phyloP scores from a whole-genome alignment of 64 coral and sea anemone species.

The Actinia equina region DNA sequence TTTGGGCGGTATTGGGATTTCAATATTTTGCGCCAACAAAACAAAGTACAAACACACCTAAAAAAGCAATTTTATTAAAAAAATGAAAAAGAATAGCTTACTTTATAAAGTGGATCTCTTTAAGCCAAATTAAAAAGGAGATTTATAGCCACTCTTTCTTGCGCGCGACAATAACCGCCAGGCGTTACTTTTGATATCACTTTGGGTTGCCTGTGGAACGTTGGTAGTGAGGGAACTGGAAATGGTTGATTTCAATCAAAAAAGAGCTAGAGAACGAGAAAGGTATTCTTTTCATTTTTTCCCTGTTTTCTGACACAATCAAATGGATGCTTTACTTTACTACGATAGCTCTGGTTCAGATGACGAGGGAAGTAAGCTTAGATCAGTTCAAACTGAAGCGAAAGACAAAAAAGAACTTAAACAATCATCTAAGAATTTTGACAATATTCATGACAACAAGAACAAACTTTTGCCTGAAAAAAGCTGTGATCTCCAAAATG shows the following conservation, averaged over 20 bases:
- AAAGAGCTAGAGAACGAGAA: background rate
- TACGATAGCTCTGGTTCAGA: constrained; percentile 29
- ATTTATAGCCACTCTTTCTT: too few relatives aligned
- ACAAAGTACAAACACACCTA: too few relatives aligned
- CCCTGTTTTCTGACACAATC: background rate
- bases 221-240: background rate
- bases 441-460: background rate
- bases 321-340: constrained; percentile 30
- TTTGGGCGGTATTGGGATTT: too few relatives aligned
- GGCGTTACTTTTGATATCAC: background rate
- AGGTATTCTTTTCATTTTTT: background rate
- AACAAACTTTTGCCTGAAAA: background rate
- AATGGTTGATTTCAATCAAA: background rate
- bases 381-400: background rate
- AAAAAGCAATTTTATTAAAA: too few relatives aligned
- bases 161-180: too few relatives aligned
- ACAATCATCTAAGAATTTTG: background rate
- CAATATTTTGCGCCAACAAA: too few relatives aligned
- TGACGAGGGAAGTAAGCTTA: background rate
- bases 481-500: background rate
- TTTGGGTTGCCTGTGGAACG: background rate
- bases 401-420: background rate
- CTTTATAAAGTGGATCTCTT: too few relatives aligned
- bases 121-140: too few relatives aligned
- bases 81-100: too few relatives aligned